Evolutionary conservation across 2,797 vertebrate genomes (phyloP), one percentile per base, ranked within the genome.

Genomic region (Siniperca scherzeri): DNA sequence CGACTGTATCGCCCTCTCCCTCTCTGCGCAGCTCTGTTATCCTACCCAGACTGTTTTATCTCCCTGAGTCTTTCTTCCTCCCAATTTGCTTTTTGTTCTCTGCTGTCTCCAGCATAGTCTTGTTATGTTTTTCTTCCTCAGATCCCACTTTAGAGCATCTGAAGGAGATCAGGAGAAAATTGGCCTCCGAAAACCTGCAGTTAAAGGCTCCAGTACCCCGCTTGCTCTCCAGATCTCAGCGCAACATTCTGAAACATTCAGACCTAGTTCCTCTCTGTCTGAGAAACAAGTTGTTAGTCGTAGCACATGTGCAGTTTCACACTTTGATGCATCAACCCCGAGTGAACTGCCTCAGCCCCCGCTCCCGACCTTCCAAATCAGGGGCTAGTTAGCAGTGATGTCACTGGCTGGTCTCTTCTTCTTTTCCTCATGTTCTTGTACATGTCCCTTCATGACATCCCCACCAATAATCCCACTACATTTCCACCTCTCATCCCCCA

Each of bases 131-230:
- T 90, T 87, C 89, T 90, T 85, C 90, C 90, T 92, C 89, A 92
- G 93, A 92, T 94, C 91, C 91, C 91, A 91, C 91, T 92, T 94
- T 92, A 92, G 86, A 94, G 92, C 93, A 94, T 94, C 92, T 93
- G 92, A 94, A 87, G 79, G 87, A 93, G 93, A 94, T 94, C 92
- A 93, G 91, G 91, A 86, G 92, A 91, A 94, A 94, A 94, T 94
- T 94, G 93, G 91, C 91, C 91, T 92, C 90, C 55, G 76, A 93
- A 93, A 94, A 91, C 91, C 89, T 91, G 87, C 89, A 91, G 93
- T 93, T 93, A 94, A 92, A 94, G 90, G 89, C 89, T 92, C 82
- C 90, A 52, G 87, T 78, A 61, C 88, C 86, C 86, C 66, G 69
- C 89, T 91, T 89, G 87, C 87, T 90, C 88, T 93, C 88, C 83